phyloP scores from a whole-genome alignment of 2,113 vertebrate species.

The Columba livia region DNA sequence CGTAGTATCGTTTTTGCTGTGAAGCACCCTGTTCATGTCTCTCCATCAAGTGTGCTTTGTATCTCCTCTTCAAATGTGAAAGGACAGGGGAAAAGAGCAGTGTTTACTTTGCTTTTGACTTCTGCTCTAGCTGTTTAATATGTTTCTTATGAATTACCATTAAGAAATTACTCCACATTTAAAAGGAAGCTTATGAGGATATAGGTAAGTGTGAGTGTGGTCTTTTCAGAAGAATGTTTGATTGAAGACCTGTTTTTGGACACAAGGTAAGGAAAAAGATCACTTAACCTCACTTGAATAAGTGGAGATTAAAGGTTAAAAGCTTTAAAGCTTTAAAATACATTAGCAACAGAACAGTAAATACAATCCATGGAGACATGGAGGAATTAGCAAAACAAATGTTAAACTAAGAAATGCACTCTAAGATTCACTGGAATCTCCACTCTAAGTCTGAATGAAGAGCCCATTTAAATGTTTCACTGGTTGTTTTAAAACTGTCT shows the following conservation, averaged over 20 bases:
- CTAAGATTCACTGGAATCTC: constrained; percentile 64
- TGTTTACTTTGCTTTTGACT: constrained; percentile 44
- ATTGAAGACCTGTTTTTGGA: constrained; percentile 77
- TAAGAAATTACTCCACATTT: constrained; percentile 19
- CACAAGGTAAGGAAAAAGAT: constrained; percentile 66
- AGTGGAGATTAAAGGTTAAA: constrained; percentile 82
- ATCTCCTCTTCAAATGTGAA: constrained; percentile 6
- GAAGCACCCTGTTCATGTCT: not conserved
- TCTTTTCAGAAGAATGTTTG: constrained; percentile 68
- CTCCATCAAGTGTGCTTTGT: not conserved
- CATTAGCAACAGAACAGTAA: constrained; percentile 80
- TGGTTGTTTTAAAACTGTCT: constrained; percentile 63
- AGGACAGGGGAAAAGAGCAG: accelerated
- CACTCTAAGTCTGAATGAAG: constrained; percentile 52
- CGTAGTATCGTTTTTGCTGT: not conserved
- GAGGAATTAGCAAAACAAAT: constrained; percentile 80
- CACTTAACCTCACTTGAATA: constrained; percentile 79
- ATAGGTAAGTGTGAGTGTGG: constrained; percentile 62
- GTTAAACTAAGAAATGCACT: constrained; percentile 73
- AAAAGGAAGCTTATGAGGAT: constrained; percentile 52
- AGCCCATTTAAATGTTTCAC: constrained; percentile 51
- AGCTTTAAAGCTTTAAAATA: constrained; percentile 78
- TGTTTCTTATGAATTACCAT: constrained; percentile 18
- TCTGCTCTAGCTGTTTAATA: constrained; percentile 22
- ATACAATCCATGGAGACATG: constrained; percentile 73